These are phyloP conservation scores for Baryphthengus martii DNA, from an alignment of 2,113 vertebrate species.

Conservation along the genomic window DNA sequence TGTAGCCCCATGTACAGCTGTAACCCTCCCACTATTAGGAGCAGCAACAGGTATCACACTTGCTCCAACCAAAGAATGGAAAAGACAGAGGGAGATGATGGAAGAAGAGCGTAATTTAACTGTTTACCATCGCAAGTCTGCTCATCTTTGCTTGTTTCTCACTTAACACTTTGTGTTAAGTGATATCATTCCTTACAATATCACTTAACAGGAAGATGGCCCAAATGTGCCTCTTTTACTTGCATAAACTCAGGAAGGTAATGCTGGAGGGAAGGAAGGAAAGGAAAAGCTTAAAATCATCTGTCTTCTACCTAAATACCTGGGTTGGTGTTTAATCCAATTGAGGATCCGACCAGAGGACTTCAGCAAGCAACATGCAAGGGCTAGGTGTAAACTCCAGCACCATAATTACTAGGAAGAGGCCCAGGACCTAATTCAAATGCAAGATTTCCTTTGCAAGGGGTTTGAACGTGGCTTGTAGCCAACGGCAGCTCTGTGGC, in stretches of 20 bases:
- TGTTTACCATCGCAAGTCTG: rapidly evolving
- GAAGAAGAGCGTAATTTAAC: not conserved
- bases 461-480: not conserved
- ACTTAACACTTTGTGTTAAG: too few species aligned
- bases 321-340: not conserved
- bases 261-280: not conserved
- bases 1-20: not conserved
- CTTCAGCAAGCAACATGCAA: rapidly evolving
- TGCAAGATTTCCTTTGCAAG: not conserved
- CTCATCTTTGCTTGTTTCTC: not conserved
- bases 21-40: not conserved
- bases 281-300: not conserved
- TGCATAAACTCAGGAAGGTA: not conserved
- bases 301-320: not conserved
- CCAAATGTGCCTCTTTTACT: not conserved
- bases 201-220: not conserved
- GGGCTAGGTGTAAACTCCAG: not conserved
- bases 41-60: not conserved
- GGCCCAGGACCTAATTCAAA: not conserved
- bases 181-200: too few species aligned
- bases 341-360: not conserved
- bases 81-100: not conserved
- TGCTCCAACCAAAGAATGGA: not conserved
- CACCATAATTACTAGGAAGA: not conserved
- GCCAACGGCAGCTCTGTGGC: not conserved